Percentiles rank a stretch among this genome's conserved stretches.
Conservation (phyloP, 1,140 invertebrate genomes). For the Drosophila fuyamai region DNA sequence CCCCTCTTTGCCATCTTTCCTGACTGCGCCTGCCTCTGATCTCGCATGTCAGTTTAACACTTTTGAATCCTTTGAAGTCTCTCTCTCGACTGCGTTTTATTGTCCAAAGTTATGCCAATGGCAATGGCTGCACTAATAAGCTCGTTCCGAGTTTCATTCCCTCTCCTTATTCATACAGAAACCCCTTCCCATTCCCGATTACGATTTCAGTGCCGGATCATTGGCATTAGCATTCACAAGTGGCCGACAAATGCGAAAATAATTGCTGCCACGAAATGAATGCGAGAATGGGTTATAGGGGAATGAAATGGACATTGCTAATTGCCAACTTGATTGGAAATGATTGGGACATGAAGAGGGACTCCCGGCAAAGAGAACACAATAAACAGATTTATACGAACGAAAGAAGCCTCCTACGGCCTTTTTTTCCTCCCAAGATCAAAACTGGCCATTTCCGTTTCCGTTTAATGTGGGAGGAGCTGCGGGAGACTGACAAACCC, state of each 20-base stretch:
- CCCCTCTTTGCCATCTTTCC: constrained; percentile 1
- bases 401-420: constrained; percentile 28
- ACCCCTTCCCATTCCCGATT: constrained; percentile 14
- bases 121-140: constrained; percentile 76
- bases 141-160: constrained; percentile 40
- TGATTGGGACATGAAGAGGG: constrained; percentile 16
- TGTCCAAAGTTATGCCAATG: constrained; percentile 78
- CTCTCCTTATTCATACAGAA: background rate
- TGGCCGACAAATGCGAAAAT: constrained; percentile 81
- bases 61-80: constrained; percentile 78
- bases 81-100: constrained; percentile 51
- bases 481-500: constrained; percentile 4
- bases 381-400: constrained; percentile 58
- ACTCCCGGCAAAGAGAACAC: background rate
- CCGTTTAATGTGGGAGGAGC: constrained; percentile 43
- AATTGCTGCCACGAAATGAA: constrained; percentile 71
- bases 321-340: constrained; percentile 68
- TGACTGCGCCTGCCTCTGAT: constrained; percentile 41
- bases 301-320: constrained; percentile 41
- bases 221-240: constrained; percentile 74
- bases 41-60: constrained; percentile 82
- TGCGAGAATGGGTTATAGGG: background rate
- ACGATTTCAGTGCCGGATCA: constrained; percentile 16
- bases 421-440: constrained; percentile 26
- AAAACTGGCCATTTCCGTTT: constrained; percentile 65